Evolutionary conservation across 2,113 vertebrate genomes (phyloP).

Genomic region (Crocuta crocuta): DNA sequence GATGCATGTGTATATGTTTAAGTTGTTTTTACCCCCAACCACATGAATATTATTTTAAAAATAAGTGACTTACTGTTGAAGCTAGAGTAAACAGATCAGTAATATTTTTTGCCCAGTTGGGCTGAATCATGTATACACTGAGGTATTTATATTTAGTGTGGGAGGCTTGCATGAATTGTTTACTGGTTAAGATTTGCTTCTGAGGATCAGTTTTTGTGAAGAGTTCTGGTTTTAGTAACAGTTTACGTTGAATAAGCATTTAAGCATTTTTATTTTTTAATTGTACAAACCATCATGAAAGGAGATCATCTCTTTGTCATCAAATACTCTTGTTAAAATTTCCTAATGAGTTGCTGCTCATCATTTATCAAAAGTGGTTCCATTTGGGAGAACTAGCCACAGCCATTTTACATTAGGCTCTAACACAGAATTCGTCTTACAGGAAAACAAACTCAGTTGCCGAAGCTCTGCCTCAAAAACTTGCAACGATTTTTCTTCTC

Average conservation of each 20-base stretch:
- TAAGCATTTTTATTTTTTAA: neutral
- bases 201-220: neutral
- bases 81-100: neutral
- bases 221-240: slow-evolving; percentile 20
- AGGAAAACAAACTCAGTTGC: neutral
- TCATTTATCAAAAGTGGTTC: neutral
- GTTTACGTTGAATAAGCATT: neutral
- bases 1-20: neutral
- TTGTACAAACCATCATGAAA: neutral
- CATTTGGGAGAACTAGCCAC: neutral
- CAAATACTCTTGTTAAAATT: neutral
- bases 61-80: neutral
- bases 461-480: neutral
- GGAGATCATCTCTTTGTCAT: neutral
- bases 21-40: slow-evolving; percentile 25
- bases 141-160: neutral
- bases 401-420: neutral
- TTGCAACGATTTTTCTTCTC: neutral
- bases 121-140: neutral
- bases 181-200: neutral
- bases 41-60: slow-evolving; percentile 30
- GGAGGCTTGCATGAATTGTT: neutral
- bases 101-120: neutral
- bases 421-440: neutral
- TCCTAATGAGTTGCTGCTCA: neutral